Evolutionary conservation across 2,797 vertebrate genomes (phyloP).

Genomic region (Micropoecilia bifurca): DNA sequence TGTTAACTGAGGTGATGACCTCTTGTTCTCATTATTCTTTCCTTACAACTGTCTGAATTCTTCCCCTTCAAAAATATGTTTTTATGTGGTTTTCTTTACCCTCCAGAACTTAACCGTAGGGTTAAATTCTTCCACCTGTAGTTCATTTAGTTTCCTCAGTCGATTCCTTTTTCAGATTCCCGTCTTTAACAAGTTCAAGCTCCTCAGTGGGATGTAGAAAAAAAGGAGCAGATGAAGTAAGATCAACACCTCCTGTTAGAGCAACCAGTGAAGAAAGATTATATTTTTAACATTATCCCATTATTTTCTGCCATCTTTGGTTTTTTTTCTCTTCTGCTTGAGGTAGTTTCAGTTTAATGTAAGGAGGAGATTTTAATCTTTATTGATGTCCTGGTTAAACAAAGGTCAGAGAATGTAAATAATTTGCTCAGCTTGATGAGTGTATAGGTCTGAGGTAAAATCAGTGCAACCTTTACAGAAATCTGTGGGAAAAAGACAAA

Average conservation of each 20-base stretch:
- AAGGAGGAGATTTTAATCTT: slow-evolving; percentile 8
- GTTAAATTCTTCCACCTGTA: not conserved
- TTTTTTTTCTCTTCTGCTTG: not conserved
- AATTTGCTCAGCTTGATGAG: not conserved
- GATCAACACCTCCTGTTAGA: not conserved
- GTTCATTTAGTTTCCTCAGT: slow-evolving; percentile 1
- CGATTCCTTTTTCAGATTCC: not conserved
- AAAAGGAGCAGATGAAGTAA: not conserved
- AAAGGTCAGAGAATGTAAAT: slow-evolving; percentile 10
- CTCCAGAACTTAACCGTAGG: not conserved
- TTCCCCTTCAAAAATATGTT: not conserved
- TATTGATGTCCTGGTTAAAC: not conserved
- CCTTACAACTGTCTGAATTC: not conserved
- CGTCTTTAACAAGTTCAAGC: not conserved
- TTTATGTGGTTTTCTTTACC: not conserved
- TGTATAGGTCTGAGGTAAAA: not conserved
- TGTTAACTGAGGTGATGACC: not conserved
- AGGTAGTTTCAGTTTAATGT: not conserved
- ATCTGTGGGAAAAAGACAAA: slow-evolving; percentile 11
- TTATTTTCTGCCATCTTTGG: too few relatives aligned
- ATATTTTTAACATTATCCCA: not conserved
- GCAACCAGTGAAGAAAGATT: slow-evolving; percentile 6
- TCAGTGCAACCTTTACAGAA: not conserved
- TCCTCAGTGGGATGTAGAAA: not conserved
- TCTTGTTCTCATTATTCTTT: not conserved